Conservation (phyloP, 2,888 invertebrate species). For the Odontomyia ornata region DNA sequence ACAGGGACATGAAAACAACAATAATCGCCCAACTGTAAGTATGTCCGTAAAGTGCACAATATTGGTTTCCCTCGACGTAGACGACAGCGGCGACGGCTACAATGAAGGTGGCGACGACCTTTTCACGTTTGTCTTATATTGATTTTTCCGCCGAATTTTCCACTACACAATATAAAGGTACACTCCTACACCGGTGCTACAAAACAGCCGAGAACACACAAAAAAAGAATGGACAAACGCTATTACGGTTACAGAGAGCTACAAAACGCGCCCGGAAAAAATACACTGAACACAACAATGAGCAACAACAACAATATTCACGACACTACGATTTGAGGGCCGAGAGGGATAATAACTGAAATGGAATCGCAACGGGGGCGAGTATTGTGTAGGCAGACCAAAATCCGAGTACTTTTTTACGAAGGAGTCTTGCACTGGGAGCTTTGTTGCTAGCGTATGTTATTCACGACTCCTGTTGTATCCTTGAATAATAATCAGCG, state of each 20-base stretch:
- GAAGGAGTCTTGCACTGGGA: neutral
- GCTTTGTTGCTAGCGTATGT: neutral
- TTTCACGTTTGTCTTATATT: slow-evolving; percentile 19
- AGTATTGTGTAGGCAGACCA: slow-evolving; percentile 10
- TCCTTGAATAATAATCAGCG: neutral
- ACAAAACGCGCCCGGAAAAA: slow-evolving; percentile 31
- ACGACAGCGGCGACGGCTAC: neutral
- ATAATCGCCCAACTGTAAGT: neutral
- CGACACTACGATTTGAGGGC: neutral
- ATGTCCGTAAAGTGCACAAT: neutral
- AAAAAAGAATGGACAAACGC: slow-evolving; percentile 12
- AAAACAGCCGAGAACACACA: slow-evolving; percentile 9
- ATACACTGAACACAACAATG: neutral
- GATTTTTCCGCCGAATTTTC: slow-evolving; percentile 40
- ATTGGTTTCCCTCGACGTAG: neutral
- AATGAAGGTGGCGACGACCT: neutral
- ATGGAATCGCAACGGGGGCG: slow-evolving; percentile 18
- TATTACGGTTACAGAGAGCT: slow-evolving; percentile 21
- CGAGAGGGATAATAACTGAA: slow-evolving; percentile 14
- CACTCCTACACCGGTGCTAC: slow-evolving; percentile 29
- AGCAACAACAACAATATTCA: slow-evolving; percentile 19
- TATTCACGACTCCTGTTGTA: neutral
- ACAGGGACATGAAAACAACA: neutral
- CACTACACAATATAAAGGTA: slow-evolving; percentile 18
- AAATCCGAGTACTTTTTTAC: slow-evolving; percentile 9